Evolutionary conservation across 1,140 invertebrate species (phyloP).

Genomic region (Tetramorium parvispinum): DNA sequence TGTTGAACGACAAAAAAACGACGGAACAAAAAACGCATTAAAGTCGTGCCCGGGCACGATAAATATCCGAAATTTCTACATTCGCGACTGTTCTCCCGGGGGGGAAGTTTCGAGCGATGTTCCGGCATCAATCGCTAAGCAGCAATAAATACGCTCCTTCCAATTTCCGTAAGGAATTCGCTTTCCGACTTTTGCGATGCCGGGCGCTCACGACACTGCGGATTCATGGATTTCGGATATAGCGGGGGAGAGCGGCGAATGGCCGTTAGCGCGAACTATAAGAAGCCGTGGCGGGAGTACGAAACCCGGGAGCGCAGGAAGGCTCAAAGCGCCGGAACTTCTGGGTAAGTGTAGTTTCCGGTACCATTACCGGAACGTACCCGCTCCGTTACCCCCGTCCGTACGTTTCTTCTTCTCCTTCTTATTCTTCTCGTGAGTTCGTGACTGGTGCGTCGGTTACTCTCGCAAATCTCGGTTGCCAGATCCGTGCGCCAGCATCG

Average conservation of each 20-base stretch:
- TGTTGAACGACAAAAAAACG: neutral
- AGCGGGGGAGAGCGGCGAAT: slow-evolving; percentile 71
- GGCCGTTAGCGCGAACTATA: slow-evolving; percentile 70
- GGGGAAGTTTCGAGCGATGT: slow-evolving; percentile 48
- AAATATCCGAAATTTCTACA: slow-evolving; percentile 48
- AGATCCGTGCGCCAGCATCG: neutral
- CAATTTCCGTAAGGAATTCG: slow-evolving; percentile 64
- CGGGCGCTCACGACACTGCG: slow-evolving; percentile 36
- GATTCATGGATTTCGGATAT: slow-evolving; percentile 77
- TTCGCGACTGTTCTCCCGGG: neutral
- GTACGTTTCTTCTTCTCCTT: slow-evolving; percentile 68
- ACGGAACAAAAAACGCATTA: slow-evolving; percentile 6
- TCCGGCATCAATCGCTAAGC: slow-evolving; percentile 62
- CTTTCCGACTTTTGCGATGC: slow-evolving; percentile 50
- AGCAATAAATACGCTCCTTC: slow-evolving; percentile 63
- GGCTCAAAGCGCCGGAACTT: slow-evolving; percentile 79
- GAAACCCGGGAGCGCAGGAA: slow-evolving; percentile 61
- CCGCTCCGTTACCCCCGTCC: slow-evolving; percentile 72
- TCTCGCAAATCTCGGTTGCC: slow-evolving; percentile 52
- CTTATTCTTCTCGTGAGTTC: slow-evolving; percentile 42
- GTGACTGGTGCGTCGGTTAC: slow-evolving; percentile 47
- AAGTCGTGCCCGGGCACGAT: slow-evolving; percentile 20
- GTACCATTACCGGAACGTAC: slow-evolving; percentile 78
- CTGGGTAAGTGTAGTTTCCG: slow-evolving; percentile 82
- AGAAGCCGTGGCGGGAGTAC: slow-evolving; percentile 53